A percentile compares a stretch with the other conserved stretches of the same genome.
phyloP scores from a whole-genome alignment of 2,888 invertebrate species.

The Horisme vitalbata region DNA sequence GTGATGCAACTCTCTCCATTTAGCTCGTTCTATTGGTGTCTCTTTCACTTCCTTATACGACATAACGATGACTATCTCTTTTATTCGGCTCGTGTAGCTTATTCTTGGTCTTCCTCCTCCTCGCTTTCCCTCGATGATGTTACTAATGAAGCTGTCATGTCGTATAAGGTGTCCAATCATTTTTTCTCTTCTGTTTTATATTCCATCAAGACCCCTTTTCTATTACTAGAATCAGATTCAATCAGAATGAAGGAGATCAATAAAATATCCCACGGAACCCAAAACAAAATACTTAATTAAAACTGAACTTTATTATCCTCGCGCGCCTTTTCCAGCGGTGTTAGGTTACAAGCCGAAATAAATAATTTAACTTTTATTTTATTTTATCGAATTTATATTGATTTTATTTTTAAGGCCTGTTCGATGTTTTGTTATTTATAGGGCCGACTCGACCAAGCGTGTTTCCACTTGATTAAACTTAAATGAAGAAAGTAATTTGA shows the following conservation, averaged over 20 bases:
- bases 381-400: constrained; percentile 27
- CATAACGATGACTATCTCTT: no score
- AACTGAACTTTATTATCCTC: constrained; percentile 8
- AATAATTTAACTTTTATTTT: constrained; percentile 32
- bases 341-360: constrained; percentile 34
- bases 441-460: constrained; percentile 8
- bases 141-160: no score
- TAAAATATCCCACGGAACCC: constrained; percentile 15
- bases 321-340: constrained; percentile 27
- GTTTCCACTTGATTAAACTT: constrained; percentile 24
- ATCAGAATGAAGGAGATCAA: neutral
- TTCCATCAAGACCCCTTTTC: no score
- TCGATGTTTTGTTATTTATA: constrained; percentile 30
- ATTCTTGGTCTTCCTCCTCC: no score
- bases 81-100: no score
- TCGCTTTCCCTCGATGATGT: no score
- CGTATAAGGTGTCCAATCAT: no score
- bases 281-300: constrained; percentile 1
- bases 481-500: constrained; percentile 25
- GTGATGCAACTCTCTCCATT: no score
- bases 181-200: no score
- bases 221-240: neutral
- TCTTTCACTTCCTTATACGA: no score
- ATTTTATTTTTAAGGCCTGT: constrained; percentile 32
- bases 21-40: no score